These are phyloP conservation scores for Eustalomyia histrio DNA, from an alignment of 2,888 invertebrate genomes.

Conservation along the genomic window DNA sequence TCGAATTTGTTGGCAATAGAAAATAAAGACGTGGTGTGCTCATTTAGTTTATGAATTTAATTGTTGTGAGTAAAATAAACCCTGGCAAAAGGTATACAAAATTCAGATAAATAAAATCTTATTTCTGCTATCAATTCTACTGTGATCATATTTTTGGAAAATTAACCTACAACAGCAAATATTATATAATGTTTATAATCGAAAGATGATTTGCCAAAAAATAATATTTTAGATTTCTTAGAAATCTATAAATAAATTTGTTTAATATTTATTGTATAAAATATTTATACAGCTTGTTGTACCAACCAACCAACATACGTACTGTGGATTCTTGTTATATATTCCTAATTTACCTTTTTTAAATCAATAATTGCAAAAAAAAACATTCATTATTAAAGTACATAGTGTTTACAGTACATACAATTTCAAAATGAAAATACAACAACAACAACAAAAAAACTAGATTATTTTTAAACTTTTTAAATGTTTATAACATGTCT, in stretches of 20 bases:
- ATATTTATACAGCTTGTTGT: background rate
- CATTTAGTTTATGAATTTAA: too few species aligned
- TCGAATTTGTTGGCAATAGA: too few species aligned
- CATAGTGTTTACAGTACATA: constrained; percentile 23
- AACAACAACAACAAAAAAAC: constrained; percentile 4
- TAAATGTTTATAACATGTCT: constrained; percentile 25
- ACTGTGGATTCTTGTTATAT: background rate
- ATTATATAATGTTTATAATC: constrained; percentile 17
- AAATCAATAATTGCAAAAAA: background rate
- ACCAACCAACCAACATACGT: background rate
- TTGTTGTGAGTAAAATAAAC: too few species aligned
- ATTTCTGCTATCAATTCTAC: too few species aligned
- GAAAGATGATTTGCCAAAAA: constrained; percentile 30
- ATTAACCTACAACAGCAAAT: background rate
- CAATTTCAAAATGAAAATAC: constrained; percentile 9
- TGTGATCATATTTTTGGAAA: background rate
- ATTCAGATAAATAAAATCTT: too few species aligned
- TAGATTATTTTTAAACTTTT: constrained; percentile 36
- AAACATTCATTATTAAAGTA: constrained; percentile 22
- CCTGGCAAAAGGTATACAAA: too few species aligned
- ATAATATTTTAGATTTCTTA: constrained; percentile 20
- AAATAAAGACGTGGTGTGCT: too few species aligned
- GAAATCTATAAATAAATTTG: constrained; percentile 43
- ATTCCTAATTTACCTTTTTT: constrained; percentile 5
- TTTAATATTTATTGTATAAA: constrained; percentile 9